Base-by-base conservation (phyloP, 2,113 vertebrate genomes). In the Epinephelus cyanopodus region DNA sequence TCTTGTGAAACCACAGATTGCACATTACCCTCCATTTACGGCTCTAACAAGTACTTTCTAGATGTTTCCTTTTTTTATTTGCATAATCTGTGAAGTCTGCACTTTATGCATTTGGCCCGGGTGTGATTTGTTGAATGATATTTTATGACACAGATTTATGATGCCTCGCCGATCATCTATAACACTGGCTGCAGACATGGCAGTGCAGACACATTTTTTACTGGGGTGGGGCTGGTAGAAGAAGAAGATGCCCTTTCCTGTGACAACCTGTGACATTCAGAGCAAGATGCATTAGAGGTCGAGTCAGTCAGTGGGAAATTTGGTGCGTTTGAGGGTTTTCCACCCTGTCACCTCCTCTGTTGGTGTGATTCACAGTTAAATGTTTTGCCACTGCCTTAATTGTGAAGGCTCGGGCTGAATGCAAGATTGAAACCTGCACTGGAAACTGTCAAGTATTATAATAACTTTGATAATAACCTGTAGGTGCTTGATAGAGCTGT, bases 251-350 rank as follows among this genome's bases (percentile, higher is more conserved):
- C 77, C 47, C 87, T 92, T 91, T 90, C 64, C 56, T 79, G 25
- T 87, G 87, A 89, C 87, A 89, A 83, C 72, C 47, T 85, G 81
- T 89, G 89, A 94, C 89, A 90, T 89, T 87, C 83, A 87, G 75
- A 88, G 79, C 77, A 79, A 57, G 81, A 87, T 83, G 76, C 77
- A 72, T 90, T 82, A 84, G 71, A 65, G 82, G 58, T 25, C 64
- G 60, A 85, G 84, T 70, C 66, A 76, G 74, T 74, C 76, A 77
- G 73, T 78, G 73, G 87, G 77, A 90, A 74, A 87, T 92, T 70
- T 87, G 81, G 60, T 77, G 82, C 74, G 37, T 84, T 58, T 74
- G 85, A 87, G 81, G 86, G 77, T 87, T 93, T 93, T 93, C 93
- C 85, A 83, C 77, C 71, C 77, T 88, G 79, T 86, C 90, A 80